A percentile compares a stretch with the other conserved stretches of the same genome.
phyloP scores from a whole-genome alignment of 2,888 invertebrate genomes.

The Limnephilus marmoratus region DNA sequence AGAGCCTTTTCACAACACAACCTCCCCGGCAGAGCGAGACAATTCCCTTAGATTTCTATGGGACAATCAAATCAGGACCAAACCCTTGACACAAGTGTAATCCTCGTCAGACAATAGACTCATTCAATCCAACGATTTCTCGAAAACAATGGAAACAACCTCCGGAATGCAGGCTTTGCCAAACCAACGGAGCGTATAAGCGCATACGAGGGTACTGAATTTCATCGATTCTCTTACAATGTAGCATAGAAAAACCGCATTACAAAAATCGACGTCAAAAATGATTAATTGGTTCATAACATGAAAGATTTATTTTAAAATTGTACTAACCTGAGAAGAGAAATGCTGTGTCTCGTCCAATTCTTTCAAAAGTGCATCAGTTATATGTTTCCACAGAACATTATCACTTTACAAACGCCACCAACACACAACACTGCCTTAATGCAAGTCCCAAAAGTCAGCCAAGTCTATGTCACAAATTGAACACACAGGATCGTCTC shows the following conservation, averaged over 20 bases:
- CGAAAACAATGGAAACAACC: constrained; percentile 8
- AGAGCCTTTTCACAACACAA: constrained; percentile 13
- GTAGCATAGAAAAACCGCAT: constrained; percentile 39
- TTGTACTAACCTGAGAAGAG: constrained; percentile 10
- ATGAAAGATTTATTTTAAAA: neutral
- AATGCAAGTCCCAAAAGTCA: constrained; percentile 24
- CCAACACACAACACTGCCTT: constrained; percentile 25
- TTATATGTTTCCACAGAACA: constrained; percentile 30
- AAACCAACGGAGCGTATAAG: neutral
- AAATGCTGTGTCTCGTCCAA: neutral
- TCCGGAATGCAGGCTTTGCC: neutral
- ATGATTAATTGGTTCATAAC: neutral
- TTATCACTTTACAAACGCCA: constrained; percentile 31
- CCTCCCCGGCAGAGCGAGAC: neutral
- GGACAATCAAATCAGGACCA: constrained; percentile 4
- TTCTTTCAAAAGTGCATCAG: constrained; percentile 18
- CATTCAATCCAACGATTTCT: neutral
- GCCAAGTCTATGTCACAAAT: constrained; percentile 22
- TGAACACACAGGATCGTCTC: constrained; percentile 8
- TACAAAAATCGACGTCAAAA: constrained; percentile 30
- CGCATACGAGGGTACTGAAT: constrained; percentile 2
- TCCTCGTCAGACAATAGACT: neutral
- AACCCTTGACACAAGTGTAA: neutral
- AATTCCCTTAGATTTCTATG: neutral
- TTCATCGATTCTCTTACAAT: constrained; percentile 39